Evolutionary conservation across 2,888 invertebrate genomes (phyloP).

Genomic region (Eristalis intricaria): DNA sequence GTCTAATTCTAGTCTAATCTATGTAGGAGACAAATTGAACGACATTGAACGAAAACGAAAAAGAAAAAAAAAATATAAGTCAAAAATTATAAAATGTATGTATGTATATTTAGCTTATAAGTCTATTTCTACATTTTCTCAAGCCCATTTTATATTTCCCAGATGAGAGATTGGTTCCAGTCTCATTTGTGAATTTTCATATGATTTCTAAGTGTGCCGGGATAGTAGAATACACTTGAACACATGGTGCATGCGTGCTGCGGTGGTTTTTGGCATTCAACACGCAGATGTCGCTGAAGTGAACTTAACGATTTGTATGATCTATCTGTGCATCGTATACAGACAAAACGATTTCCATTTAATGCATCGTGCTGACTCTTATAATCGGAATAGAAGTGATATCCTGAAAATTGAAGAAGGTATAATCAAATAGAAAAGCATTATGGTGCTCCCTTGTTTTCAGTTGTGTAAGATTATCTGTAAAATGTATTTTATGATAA

Average conservation of each 20-base stretch:
- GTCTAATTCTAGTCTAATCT: constrained; percentile 7
- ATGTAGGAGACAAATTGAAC: neutral
- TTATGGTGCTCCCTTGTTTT: constrained; percentile 23
- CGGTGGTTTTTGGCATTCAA: constrained; percentile 82
- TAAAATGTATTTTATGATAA: neutral
- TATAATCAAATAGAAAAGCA: constrained; percentile 52
- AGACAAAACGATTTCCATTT: constrained; percentile 64
- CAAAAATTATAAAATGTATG: constrained; percentile 68
- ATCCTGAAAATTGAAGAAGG: constrained; percentile 67
- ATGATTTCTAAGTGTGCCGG: constrained; percentile 73
- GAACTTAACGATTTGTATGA: constrained; percentile 79
- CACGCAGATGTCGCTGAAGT: constrained; percentile 81
- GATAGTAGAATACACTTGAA: constrained; percentile 76
- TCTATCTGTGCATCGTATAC: constrained; percentile 74
- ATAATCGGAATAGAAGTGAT: constrained; percentile 3
- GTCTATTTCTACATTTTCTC: neutral
- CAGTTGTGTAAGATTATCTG: constrained; percentile 13
- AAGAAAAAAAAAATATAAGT: neutral
- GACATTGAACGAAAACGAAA: neutral
- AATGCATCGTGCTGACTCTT: constrained; percentile 10
- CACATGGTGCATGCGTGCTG: constrained; percentile 81
- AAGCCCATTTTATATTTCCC: neutral
- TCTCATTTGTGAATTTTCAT: constrained; percentile 57
- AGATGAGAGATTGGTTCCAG: neutral
- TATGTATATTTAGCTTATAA: neutral